Evolutionary conservation across 2,113 vertebrate species (phyloP).

Genomic region (Aramus guarauna): DNA sequence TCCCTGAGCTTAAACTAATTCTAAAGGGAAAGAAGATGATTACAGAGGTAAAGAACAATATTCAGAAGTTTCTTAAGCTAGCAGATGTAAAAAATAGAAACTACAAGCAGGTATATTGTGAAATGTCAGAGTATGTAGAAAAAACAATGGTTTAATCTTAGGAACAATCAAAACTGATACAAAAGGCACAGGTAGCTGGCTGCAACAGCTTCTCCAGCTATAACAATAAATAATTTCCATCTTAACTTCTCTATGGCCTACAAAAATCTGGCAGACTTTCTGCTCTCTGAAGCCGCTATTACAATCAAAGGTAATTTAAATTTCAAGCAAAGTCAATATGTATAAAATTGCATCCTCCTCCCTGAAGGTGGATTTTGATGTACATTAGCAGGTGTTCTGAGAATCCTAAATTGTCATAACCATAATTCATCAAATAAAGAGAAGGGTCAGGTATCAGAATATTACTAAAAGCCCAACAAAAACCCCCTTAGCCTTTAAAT

Average conservation of each 20-base stretch:
- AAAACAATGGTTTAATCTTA: not conserved
- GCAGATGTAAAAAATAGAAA: not conserved
- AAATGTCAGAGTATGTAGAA: not conserved
- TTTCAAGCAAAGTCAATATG: not conserved
- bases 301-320: not conserved
- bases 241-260: not conserved
- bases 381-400: not conserved
- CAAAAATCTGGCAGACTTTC: not conserved
- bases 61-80: not conserved
- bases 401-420: not conserved
- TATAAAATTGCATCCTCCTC: not conserved
- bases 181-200: not conserved
- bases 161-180: not conserved
- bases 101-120: not conserved
- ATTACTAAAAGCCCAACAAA: not conserved
- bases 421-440: constrained; percentile 10
- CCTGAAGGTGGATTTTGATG: not conserved
- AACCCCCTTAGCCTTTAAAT: not conserved
- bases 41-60: not conserved
- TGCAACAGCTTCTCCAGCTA: not conserved
- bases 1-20: not conserved
- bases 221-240: not conserved
- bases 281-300: not conserved
- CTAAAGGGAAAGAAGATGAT: not conserved
- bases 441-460: not conserved